Conservation (phyloP, 1,140 invertebrate genomes). For the Drosophila littoralis region DNA sequence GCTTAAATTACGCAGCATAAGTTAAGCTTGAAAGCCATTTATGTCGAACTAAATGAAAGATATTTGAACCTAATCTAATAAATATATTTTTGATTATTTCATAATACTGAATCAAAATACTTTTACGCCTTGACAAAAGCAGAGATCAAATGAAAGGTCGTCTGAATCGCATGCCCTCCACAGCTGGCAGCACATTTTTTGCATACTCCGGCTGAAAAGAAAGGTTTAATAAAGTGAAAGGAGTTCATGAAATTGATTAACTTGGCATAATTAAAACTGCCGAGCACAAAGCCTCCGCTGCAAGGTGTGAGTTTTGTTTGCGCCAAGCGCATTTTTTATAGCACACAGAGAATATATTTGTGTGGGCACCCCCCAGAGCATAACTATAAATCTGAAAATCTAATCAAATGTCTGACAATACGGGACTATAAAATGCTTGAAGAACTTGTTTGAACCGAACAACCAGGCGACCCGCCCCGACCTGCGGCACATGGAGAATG, state of each 20-base stretch:
- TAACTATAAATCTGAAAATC: slow-evolving; percentile 41
- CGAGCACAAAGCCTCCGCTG: slow-evolving; percentile 25
- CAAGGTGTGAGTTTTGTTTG: slow-evolving; percentile 30
- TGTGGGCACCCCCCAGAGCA: not conserved
- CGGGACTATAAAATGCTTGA: slow-evolving; percentile 68
- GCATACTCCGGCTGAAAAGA: not conserved
- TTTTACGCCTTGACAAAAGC: not conserved
- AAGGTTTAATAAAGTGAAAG: not conserved
- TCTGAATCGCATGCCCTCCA: not conserved
- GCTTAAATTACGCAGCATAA: too few species aligned
- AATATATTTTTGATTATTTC: too few species aligned
- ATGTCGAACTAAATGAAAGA: too few species aligned
- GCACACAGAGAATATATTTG: slow-evolving; percentile 1
- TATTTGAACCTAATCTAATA: too few species aligned
- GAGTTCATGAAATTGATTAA: slow-evolving; percentile 54
- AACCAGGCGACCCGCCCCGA: too few species aligned
- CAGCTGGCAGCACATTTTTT: not conserved
- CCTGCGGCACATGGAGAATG: not conserved
- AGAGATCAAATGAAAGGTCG: not conserved
- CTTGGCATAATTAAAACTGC: slow-evolving; percentile 63
- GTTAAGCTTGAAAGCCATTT: too few species aligned
- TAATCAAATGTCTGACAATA: slow-evolving; percentile 62
- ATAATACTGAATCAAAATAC: not conserved
- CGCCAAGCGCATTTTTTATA: slow-evolving; percentile 47
- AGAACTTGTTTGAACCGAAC: slow-evolving; percentile 31